Conservation (phyloP, 2,113 vertebrate species). For the Oncorhynchus tshawytscha region DNA sequence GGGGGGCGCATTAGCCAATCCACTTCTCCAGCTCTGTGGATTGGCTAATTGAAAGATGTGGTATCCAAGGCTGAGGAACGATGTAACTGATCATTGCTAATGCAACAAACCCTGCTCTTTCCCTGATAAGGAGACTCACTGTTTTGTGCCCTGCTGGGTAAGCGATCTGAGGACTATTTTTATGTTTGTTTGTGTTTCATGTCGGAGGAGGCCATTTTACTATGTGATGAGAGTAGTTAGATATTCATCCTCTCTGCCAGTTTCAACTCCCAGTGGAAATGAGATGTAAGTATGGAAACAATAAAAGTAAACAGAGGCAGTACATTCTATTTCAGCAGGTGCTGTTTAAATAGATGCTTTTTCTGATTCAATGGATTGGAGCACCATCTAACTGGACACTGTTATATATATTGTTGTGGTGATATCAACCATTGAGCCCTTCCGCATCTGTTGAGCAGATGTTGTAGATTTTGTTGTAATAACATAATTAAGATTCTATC, state of each 20-base stretch:
- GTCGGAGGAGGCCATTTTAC: constrained; percentile 28
- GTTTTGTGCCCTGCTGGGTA: constrained; percentile 24
- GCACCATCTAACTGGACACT: too few relatives aligned
- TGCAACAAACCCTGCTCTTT: constrained; percentile 20
- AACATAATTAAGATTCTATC: constrained; percentile 33
- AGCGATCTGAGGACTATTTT: constrained; percentile 28
- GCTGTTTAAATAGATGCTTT: too few relatives aligned
- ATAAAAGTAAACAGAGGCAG: constrained; percentile 26
- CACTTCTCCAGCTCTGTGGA: constrained; percentile 12
- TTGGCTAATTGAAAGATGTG: constrained; percentile 43
- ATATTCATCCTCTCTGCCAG: constrained; percentile 28
- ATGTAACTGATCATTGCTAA: constrained; percentile 32
- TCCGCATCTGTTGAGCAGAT: constrained; percentile 6
- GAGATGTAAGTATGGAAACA: constrained; percentile 32
- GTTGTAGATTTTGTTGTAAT: constrained; percentile 3
- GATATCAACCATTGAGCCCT: constrained; percentile 15
- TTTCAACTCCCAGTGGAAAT: constrained; percentile 25
- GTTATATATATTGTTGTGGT: background rate
- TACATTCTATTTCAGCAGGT: constrained; percentile 28
- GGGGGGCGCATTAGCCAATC: too few relatives aligned
- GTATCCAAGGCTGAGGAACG: constrained; percentile 16
- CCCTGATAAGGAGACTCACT: constrained; percentile 20
- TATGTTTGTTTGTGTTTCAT: background rate
- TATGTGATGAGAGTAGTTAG: constrained; percentile 32
- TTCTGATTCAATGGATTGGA: too few relatives aligned